phyloP scores from a whole-genome alignment of 2,797 vertebrate genomes.

The Cottoperca gobio region DNA sequence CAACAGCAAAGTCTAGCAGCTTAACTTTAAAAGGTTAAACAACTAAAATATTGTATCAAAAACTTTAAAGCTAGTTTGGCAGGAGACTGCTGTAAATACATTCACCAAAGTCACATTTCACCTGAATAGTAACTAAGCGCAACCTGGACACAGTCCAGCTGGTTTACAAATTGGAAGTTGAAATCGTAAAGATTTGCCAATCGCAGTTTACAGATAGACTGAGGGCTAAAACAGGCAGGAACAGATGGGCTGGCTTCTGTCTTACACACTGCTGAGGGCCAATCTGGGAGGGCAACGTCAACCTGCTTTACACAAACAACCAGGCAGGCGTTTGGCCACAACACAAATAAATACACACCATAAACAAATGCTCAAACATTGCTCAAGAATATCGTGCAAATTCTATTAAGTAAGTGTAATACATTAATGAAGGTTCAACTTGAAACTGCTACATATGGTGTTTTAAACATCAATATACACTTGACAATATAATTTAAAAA shows the following conservation, averaged over 20 bases:
- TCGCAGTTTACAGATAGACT: conserved; percentile 26
- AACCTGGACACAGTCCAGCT: background rate
- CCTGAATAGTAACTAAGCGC: background rate
- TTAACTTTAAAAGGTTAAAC: background rate
- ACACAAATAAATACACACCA: conserved; percentile 7
- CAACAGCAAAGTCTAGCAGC: background rate
- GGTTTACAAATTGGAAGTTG: background rate
- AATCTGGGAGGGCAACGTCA: conserved; percentile 53
- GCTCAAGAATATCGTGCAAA: background rate
- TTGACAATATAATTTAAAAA: background rate
- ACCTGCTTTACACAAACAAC: conserved; percentile 61
- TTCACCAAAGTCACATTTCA: background rate
- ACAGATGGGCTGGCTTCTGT: conserved; percentile 77
- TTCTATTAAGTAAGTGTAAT: background rate
- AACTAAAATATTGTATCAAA: background rate
- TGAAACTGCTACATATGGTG: background rate
- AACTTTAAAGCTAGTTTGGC: background rate
- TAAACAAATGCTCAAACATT: conserved; percentile 28
- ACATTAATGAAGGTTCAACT: background rate
- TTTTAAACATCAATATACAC: background rate
- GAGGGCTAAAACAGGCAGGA: conserved; percentile 49
- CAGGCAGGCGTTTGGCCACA: conserved; percentile 36
- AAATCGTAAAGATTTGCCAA: background rate
- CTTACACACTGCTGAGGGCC: conserved; percentile 64
- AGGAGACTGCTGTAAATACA: background rate